Base-by-base conservation (phyloP, 2,113 vertebrate species). In the Albula goreensis region DNA sequence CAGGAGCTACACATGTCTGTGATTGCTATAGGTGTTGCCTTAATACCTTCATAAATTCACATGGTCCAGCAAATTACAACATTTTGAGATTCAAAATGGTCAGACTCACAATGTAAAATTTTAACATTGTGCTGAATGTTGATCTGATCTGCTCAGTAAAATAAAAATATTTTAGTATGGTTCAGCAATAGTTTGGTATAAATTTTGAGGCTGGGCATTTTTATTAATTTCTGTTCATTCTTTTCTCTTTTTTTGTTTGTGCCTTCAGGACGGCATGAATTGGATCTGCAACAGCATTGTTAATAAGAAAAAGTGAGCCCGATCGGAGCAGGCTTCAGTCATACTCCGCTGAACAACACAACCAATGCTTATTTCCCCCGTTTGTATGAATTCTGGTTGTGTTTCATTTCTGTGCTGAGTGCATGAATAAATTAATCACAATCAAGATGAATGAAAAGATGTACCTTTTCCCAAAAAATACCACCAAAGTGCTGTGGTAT, bases 251-350 rank as follows among this genome's bases (percentile, higher is more conserved):
- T 70, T 91, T 2, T 17, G 0, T 86, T 81, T 78, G 86, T 91
- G 53, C 85, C 48, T 57, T 70, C 91, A 97, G 97, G 97, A 98
- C 88, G 96, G 97, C 78, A 98, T 98, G 96, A 97, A 97, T 93
- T 98, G 97, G 97, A 97, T 98, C 93, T 97, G 96, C 90, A 97
- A 94, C 90, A 97, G 97, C 90, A 97, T 97, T 89, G 91, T 94
- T 89, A 96, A 94, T 79, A 96, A 91, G 91, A 98, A 96, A 91
- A 97, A 97, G 89, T 96, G 86, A 95, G 86, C 48, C 31, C 2
- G 31, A 11, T 60, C 4, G 41, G 25, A 17, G 25, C 17, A 8
- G n/a, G 25, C 80, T 17, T 81, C 80, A 9, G 31, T 19, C 22
- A 52, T 50, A 51, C 2, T 80, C 49, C 48, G 22, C 50, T 51